Conservation (phyloP, 2,113 vertebrate genomes). For the Stictonetta naevosa region DNA sequence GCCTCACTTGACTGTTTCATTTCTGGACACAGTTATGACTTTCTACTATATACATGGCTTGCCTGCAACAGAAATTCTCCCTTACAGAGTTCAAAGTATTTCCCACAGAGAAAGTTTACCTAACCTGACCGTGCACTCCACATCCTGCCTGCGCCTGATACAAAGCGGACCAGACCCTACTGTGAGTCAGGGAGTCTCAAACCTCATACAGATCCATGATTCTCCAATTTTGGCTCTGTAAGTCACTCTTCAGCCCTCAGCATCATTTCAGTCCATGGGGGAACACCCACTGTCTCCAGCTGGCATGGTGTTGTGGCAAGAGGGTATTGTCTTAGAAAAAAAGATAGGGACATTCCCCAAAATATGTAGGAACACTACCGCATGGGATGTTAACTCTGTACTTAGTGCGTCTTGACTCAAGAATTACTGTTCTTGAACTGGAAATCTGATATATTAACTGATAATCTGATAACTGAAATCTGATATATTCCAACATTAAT, state of each 20-base stretch:
- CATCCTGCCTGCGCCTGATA: not conserved
- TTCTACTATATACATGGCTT: not conserved
- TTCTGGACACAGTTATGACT: not conserved
- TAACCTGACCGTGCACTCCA: not conserved
- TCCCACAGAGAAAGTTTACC: not conserved
- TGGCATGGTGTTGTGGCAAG: not conserved
- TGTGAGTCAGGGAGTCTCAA: not conserved
- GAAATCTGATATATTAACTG: not conserved
- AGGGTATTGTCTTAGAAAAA: not conserved
- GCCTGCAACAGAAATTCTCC: not conserved
- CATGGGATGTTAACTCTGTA: not conserved
- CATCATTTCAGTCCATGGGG: not conserved
- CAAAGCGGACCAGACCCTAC: not conserved
- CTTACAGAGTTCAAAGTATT: constrained; percentile 14
- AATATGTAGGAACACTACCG: not conserved
- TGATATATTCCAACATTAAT: not conserved
- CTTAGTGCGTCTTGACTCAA: not conserved
- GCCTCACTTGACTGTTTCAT: not conserved
- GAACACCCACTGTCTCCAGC: not conserved
- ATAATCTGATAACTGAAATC: too few relatives aligned
- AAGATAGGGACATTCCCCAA: not conserved
- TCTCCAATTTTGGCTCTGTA: not conserved
- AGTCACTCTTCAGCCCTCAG: not conserved
- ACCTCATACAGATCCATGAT: not conserved
- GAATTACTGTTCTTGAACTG: not conserved